Evolutionary conservation across 2,888 invertebrate species (phyloP).

Genomic region (Ormyrus labotus): DNA sequence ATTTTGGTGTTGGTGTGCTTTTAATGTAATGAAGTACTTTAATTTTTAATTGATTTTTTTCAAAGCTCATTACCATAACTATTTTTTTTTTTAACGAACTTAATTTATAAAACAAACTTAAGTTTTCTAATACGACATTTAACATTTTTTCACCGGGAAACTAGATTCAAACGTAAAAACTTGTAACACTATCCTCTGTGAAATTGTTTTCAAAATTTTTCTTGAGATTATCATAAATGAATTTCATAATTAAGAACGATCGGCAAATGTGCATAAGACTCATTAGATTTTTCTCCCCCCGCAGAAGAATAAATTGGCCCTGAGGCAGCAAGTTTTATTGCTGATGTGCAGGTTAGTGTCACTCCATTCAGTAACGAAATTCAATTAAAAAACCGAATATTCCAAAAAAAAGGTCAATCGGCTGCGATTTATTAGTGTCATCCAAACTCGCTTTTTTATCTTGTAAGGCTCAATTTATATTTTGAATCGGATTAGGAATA

Average conservation of each 20-base stretch:
- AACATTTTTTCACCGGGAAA: too few species aligned
- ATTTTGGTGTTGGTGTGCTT: too few species aligned
- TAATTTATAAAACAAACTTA: too few species aligned
- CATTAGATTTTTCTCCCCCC: constrained; percentile 75
- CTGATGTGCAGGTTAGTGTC: constrained; percentile 87
- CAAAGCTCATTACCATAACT: neutral
- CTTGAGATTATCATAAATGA: too few species aligned
- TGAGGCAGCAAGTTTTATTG: constrained; percentile 88
- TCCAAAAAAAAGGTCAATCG: neutral
- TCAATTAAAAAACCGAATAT: constrained; percentile 24
- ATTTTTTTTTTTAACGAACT: neutral
- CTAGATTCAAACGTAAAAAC: too few species aligned
- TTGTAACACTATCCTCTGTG: too few species aligned
- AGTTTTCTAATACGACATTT: too few species aligned
- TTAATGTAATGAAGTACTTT: too few species aligned
- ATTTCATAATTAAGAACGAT: constrained; percentile 25
- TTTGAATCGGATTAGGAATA: too few species aligned
- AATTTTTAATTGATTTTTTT: too few species aligned
- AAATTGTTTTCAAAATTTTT: too few species aligned
- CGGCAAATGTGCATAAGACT: constrained; percentile 61
- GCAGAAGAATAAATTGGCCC: constrained; percentile 90
- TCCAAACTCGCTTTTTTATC: constrained; percentile 19
- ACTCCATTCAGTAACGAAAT: constrained; percentile 58
- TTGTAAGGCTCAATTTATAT: neutral
- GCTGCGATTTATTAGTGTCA: constrained; percentile 13